Conservation (phyloP, 2,797 vertebrate species). For the Oreochromis grahami region DNA sequence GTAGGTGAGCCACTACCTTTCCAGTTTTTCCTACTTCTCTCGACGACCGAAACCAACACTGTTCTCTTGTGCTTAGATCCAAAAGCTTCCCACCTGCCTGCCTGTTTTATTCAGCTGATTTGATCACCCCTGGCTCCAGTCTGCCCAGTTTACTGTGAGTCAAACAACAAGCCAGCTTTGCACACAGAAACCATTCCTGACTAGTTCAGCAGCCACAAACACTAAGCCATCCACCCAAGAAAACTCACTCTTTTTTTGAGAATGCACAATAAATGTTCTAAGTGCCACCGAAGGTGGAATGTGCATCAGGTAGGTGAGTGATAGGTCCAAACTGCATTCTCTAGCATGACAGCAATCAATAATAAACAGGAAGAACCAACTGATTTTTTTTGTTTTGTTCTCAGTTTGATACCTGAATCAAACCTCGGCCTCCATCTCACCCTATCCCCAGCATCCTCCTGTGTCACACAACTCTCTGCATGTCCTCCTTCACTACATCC, state of each 20-base stretch:
- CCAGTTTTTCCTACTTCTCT: not conserved
- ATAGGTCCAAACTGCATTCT: not conserved
- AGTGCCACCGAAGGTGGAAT: not conserved
- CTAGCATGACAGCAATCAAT: not conserved
- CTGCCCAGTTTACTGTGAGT: not conserved
- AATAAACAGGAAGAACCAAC: not conserved
- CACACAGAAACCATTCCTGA: fast-evolving
- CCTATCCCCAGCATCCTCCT: not conserved
- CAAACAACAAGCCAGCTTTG: fast-evolving
- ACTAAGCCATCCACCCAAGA: fast-evolving
- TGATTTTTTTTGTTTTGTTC: not conserved
- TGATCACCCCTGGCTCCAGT: fast-evolving
- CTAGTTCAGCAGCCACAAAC: not conserved
- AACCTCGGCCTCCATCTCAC: too few relatives aligned
- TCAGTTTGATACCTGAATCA: not conserved
- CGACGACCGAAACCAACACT: fast-evolving
- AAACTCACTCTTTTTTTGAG: not conserved
- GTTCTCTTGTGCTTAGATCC: not conserved
- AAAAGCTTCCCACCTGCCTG: fast-evolving
- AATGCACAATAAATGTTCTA: fast-evolving
- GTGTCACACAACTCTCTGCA: not conserved
- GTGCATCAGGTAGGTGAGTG: not conserved
- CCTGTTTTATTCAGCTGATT: not conserved
- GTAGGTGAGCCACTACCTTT: not conserved
- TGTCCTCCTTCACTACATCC: not conserved